phyloP scores from a whole-genome alignment of 2,113 vertebrate genomes.

The Onychostruthus taczanowskii region DNA sequence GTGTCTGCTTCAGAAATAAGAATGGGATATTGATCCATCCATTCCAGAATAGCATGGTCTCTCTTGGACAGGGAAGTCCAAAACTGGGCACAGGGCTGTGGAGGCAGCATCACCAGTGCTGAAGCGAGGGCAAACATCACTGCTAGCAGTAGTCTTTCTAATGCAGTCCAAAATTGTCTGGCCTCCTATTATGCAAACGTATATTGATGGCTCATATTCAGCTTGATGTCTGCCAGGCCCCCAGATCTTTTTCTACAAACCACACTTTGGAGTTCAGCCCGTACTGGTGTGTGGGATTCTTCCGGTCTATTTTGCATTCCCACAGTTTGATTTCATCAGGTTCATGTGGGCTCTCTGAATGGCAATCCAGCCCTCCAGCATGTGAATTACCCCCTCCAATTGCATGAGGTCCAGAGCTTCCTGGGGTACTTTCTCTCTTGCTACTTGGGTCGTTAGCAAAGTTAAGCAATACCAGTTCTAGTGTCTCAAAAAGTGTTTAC shows the following conservation, averaged over 20 bases:
- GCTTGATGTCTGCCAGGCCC: neutral
- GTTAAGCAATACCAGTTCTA: neutral
- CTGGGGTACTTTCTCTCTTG: neutral
- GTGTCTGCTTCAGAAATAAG: neutral
- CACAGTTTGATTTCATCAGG: neutral
- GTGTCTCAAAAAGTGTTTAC: neutral
- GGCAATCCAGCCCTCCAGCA: neutral
- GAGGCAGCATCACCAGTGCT: neutral
- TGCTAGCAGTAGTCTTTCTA: neutral
- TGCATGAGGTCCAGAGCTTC: neutral
- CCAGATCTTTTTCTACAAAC: neutral
- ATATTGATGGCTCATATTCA: neutral
- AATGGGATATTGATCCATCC: neutral
- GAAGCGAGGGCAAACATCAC: neutral
- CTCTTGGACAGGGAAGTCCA: neutral
- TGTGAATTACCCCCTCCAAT: neutral
- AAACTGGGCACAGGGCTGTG: neutral
- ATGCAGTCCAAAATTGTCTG: neutral
- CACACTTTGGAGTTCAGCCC: neutral
- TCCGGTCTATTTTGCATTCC: neutral
- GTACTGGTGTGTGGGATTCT: neutral
- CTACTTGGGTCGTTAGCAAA: neutral
- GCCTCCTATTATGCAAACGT: neutral
- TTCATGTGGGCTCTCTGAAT: neutral
- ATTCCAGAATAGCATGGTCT: neutral